Conservation (phyloP, 2,113 vertebrate species). For the Pelmatolapia mariae region DNA sequence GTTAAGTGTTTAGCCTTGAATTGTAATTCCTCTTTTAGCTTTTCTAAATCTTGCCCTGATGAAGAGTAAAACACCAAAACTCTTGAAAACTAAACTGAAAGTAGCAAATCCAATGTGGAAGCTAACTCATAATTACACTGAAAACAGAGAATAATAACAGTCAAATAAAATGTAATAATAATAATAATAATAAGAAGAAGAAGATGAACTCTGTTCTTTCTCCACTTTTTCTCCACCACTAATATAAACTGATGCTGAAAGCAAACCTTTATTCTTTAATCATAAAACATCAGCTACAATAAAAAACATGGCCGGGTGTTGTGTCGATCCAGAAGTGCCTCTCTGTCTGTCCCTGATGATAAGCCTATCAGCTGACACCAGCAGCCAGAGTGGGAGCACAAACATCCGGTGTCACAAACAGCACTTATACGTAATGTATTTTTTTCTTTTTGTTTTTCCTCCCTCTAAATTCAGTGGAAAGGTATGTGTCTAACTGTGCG, state of each 20-base stretch:
- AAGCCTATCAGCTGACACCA: not conserved
- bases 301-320: not conserved
- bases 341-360: not conserved
- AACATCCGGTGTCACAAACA: not conserved
- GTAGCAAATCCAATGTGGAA: not conserved
- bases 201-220: not conserved
- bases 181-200: accelerated
- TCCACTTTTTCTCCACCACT: not conserved
- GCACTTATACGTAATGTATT: not conserved
- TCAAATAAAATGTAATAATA: not conserved
- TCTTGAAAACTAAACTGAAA: not conserved
- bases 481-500: too few relatives aligned
- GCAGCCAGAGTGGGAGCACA: not conserved
- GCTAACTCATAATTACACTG: not conserved
- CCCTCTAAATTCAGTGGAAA: not conserved
- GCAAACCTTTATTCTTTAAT: not conserved
- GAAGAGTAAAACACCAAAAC: not conserved
- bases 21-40: not conserved
- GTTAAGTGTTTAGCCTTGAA: not conserved
- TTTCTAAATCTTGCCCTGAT: not conserved
- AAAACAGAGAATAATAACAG: not conserved
- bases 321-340: not conserved
- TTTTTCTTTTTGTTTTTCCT: accelerated
- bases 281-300: not conserved
- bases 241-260: not conserved